Evolutionary conservation across 2,113 vertebrate species (phyloP), one percentile per base, ranked within the genome.

Genomic region (Macrotis lagotis): DNA sequence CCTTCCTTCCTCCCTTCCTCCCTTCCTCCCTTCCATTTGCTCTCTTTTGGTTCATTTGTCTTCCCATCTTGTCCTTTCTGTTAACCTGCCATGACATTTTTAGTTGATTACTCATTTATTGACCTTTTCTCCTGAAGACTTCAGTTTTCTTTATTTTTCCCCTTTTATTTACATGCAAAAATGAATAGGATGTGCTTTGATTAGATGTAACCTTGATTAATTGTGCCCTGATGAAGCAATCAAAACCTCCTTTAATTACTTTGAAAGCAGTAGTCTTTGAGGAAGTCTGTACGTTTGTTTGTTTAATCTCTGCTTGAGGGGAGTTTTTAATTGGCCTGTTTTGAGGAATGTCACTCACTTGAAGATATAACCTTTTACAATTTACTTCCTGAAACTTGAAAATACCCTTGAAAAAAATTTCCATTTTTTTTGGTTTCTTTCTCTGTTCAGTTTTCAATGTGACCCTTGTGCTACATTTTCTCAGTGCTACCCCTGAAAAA

Each of bases 221-320:
- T 91, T 97, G 22, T 96, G 24, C 50, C 93, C 51, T 96, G 97
- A 96, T 94, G 92, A 96, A 98, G 96, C 93, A 95, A 96, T 97
- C 96, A 98, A 97, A 91, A 97, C 93, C 28, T 2, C 50, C 94
- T 97, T 98, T 97, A 97, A 98, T 97, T 98, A 96, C 53, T 97
- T 97, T 51, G 92, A 96, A 95, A 95, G 96, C 89, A 96, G 50
- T 94, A 48, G 92, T 94, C 50, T 91, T 91, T 94, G 11, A 74
- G 1, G 6, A 83, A 59, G 24, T 50, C 31, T 92, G 26, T 89
- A 55, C 92, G 51, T 97, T 98, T 97, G 96, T 96, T 97, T 92
- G 88, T 97, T 94, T 97, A 97, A 97, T 97, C 97, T 92, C 89
- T 94, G 94, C 88, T 97, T 95, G 50, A 96, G 90, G 74, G n/a